Base-by-base conservation (phyloP, 2,797 vertebrate species). In the Myotis pilosus region DNA sequence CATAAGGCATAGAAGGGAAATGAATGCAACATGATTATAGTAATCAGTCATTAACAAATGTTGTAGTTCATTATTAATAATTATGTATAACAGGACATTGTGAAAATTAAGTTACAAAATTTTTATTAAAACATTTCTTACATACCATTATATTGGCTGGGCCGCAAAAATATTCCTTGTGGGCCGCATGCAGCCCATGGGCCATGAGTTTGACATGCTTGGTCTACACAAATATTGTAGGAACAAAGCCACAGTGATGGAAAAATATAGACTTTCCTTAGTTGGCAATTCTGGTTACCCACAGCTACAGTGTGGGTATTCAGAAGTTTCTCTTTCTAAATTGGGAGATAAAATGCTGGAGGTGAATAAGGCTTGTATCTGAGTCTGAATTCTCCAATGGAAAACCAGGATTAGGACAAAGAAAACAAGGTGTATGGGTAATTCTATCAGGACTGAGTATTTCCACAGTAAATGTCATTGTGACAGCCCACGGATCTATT, bases 131-230 rank as follows among this genome's bases (percentile, higher is more conserved):
- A 62, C 11, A 1, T 62, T 30, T 62, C 28, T 62, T 62, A 62
- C 2, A 30, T 60, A 60, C 28, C 30, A 28, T 30, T 62, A 30
- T 62, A 62, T 62, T 62, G 28, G 28, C 28, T 62, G 28, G 28
- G 60, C 13, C 0, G 1, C 60, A 62, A 62, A 30, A 30, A 62
- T 30, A 62, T 30, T 62, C 28, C 2, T 62, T 62, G 60, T 30
- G 13, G 60, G 60, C 12, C 0, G 2, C 28, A 62, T 62, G 12
- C 2, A 2, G 60, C 12, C 12, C 0, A 0, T 0, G 12, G 28
- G 28, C 60, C 12, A 0, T 62, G 12, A 62, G 28, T 62, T 62
- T 62, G 60, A 62, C 60, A 30, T 30, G 25, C 60, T 15, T 62
- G 60, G 28, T 62, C 60, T 62, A 30, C 6, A 30, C 12, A 62